Evolutionary conservation across 1,140 invertebrate species (phyloP), one percentile per base, ranked within the genome.

Genomic region (Pomacea maculata): DNA sequence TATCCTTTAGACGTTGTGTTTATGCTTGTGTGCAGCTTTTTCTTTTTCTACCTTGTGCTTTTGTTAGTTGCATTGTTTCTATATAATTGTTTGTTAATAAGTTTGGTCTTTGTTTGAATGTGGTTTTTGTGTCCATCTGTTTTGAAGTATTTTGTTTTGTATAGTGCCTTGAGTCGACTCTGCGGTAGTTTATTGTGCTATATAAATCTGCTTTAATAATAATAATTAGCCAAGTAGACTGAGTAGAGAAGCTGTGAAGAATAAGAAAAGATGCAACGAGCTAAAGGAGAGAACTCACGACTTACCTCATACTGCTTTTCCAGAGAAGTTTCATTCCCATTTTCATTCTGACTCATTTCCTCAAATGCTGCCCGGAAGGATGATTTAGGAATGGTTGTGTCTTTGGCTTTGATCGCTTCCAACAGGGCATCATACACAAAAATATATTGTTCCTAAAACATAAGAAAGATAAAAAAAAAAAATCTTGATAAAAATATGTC

Each of bases 351-450:
- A 75, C 82, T 83, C 83, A 87, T 84, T 19, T 86, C 83, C 73
- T 88, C 84, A 79, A 86, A 88, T 3, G 78, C 75, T 29, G 74
- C 80, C 63, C 80, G 81, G 80, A 85, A 88, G n/a, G 73, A 81
- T 15, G 84, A 84, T 19, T 83, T 97, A 73, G 87, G 78, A 8
- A 89, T 86, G 55, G 88, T 87, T 11, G 97, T 99, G 89, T 98
- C 96, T 7, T 97, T 97, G 92, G 97, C 98, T 84, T 97, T 95
- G 10, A 96, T 94, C 91, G 96, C 95, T 91, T 99, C 98, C 90
- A 98, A 95, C 25, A 99, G 90, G 61, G 97, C 96, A 73, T 97
- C 95, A 91, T 99, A 99, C 80, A 99, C 96, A 92, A 99, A 99
- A 82, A 99, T 97, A 91, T 99, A 99, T 93, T 99, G 97, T 94